Base-by-base conservation (phyloP, 2,113 vertebrate genomes). In the Herpailurus yagouaroundi region DNA sequence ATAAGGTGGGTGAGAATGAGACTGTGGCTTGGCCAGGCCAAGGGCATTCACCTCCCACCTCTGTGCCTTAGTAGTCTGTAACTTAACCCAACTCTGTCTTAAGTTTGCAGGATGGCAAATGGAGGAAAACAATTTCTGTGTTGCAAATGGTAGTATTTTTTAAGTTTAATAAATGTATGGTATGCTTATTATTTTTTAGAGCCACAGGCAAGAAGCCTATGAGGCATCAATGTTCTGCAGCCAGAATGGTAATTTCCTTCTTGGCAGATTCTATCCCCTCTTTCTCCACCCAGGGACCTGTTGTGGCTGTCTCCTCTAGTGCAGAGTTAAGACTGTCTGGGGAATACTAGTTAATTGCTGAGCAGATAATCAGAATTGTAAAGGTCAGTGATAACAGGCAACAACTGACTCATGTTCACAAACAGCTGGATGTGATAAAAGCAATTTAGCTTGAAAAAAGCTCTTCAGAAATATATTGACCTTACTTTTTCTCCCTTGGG, bases 311-410 rank as follows among this genome's bases (percentile, higher is more conserved):
- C n/a, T 94, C 74, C 69, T 96, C 73, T 16, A 90, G 14, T 2
- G 9, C 57, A 55, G 73, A 64, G 64, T 87, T 90, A 89, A 90
- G 74, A 23, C 41, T 18, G 0, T 96, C 55, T 92, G 74, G 91
- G 69, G 84, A 79, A 91, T 84, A 8, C 89, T 87, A 69, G 74
- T 68, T 98, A 98, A 98, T 96, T 97, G 94, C 89, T 94, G 83
- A 95, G 92, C 66, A 76, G 97, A 95, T 98, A 94, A 97, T 97
- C 97, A 97, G 95, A 97, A 91, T 94, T 57, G 45, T 92, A 95
- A 98, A 97, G 96, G 94, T 98, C 96, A 97, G 92, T 77, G 80
- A 92, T 96, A 97, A 97, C 50, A 95, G 95, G 95, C 90, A 98
- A 92, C 87, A 68, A 86, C 90, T 91, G 85, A 92, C 64, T 98